A percentile compares a stretch with the other conserved stretches of the same genome.
Conservation (phyloP, 2,888 invertebrate species). For the Limnephilus lunatus region DNA sequence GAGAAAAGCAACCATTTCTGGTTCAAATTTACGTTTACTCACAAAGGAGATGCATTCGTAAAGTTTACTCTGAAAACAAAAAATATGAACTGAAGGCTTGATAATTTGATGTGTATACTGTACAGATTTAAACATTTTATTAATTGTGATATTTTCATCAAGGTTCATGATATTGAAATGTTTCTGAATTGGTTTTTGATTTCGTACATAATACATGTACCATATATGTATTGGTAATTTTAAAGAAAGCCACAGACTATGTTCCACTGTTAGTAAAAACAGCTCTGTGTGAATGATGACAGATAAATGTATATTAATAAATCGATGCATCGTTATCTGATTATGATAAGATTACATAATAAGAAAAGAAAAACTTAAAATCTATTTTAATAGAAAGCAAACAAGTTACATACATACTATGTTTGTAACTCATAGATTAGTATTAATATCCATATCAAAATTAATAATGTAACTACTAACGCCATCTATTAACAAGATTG, state of each 20-base stretch:
- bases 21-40: constrained; percentile 82
- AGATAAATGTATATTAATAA: too few species aligned
- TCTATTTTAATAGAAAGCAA: background rate
- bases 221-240: background rate
- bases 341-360: background rate
- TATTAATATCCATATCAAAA: too few species aligned
- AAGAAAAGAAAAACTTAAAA: background rate
- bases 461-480: too few species aligned
- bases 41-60: constrained; percentile 86
- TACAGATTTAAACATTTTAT: background rate
- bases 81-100: background rate
- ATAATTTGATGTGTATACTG: background rate
- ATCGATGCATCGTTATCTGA: background rate
- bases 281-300: background rate
- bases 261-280: background rate
- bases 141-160: background rate
- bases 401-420: too few species aligned
- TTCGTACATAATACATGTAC: too few species aligned
- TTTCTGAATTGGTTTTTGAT: background rate
- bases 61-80: constrained; percentile 77
- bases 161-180: background rate
- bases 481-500: too few species aligned
- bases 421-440: too few species aligned
- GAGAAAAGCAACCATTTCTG: constrained; percentile 89
- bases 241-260: background rate